Percentiles rank a stretch among this genome's conserved stretches.
These are phyloP conservation scores for Nesidiocoris tenuis DNA, from an alignment of 2,888 invertebrate species.

Conservation along the genomic window DNA sequence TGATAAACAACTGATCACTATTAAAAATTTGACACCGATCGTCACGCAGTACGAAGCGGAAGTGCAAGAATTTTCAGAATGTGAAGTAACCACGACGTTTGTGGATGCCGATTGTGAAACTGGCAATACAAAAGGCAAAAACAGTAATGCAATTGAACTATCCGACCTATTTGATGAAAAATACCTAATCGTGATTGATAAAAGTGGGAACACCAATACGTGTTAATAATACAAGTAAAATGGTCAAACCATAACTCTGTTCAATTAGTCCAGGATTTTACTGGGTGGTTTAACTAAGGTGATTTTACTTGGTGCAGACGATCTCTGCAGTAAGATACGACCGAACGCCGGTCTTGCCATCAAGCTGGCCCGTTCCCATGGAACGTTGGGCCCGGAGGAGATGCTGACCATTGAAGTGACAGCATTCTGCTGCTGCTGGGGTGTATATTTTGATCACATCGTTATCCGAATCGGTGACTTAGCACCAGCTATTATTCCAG, in stretches of 20 bases:
- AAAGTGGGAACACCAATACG: no score
- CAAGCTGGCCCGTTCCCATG: neutral
- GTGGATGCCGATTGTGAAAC: slow-evolving; percentile 2
- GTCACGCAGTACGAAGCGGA: slow-evolving; percentile 20
- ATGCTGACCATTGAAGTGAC: slow-evolving; percentile 8
- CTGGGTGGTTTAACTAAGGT: no score
- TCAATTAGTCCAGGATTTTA: no score
- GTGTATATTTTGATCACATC: slow-evolving; percentile 37
- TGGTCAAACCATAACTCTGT: no score
- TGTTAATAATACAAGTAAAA: no score
- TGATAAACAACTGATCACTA: slow-evolving; percentile 4
- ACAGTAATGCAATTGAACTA: neutral
- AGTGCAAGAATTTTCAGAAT: slow-evolving; percentile 35
- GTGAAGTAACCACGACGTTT: neutral
- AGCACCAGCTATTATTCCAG: slow-evolving; percentile 18
- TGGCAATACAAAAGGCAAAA: slow-evolving; percentile 3
- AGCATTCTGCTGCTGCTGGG: slow-evolving; percentile 36
- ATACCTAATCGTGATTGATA: no score
- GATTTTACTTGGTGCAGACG: no score
- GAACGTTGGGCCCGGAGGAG: slow-evolving; percentile 1
- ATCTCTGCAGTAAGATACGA: slow-evolving; percentile 33
- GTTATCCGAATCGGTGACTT: slow-evolving; percentile 23
- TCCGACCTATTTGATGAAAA: no score
- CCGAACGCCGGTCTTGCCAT: slow-evolving; percentile 28
- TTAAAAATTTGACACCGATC: slow-evolving; percentile 37